Conservation (phyloP, 2,888 invertebrate genomes). For the Halictus ligatus region DNA sequence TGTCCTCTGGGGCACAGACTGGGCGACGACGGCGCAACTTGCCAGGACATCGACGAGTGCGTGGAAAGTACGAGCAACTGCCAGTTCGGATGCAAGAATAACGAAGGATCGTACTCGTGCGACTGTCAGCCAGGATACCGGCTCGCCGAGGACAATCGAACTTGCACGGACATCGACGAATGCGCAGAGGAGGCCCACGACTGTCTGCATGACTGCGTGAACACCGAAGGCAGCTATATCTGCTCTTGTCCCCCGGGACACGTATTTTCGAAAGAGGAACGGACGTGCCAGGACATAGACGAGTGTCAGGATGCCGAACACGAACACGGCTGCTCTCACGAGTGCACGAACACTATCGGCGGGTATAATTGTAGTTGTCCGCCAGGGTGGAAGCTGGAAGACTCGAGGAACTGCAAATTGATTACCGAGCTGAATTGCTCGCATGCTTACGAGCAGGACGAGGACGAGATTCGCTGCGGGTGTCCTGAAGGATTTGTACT, state of each 20-base stretch:
- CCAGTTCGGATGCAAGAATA: constrained; percentile 75
- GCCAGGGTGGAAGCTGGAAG: constrained; percentile 78
- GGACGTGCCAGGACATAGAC: constrained; percentile 83
- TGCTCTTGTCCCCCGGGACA: constrained; percentile 85
- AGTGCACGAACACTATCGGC: constrained; percentile 85
- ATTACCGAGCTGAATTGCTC: constrained; percentile 80
- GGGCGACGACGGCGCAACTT: constrained; percentile 77
- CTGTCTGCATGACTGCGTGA: constrained; percentile 86
- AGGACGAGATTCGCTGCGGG: constrained; percentile 83
- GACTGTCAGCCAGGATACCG: constrained; percentile 83
- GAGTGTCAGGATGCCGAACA: constrained; percentile 83
- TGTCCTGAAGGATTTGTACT: constrained; percentile 85
- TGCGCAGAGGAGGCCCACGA: constrained; percentile 78
- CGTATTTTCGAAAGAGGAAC: constrained; percentile 67
- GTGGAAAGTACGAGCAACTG: constrained; percentile 69
- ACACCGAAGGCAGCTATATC: constrained; percentile 85
- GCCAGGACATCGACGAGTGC: constrained; percentile 83
- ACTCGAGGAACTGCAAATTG: constrained; percentile 77
- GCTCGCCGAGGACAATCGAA: constrained; percentile 75
- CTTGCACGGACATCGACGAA: constrained; percentile 83
- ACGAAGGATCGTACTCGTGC: constrained; percentile 83
- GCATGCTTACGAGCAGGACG: constrained; percentile 79
- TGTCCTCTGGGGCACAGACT: constrained; percentile 85
- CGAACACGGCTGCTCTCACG: constrained; percentile 78
- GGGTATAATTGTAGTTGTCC: constrained; percentile 85